phyloP scores from a whole-genome alignment of 2,797 vertebrate species.

The Nyctalus aviator region DNA sequence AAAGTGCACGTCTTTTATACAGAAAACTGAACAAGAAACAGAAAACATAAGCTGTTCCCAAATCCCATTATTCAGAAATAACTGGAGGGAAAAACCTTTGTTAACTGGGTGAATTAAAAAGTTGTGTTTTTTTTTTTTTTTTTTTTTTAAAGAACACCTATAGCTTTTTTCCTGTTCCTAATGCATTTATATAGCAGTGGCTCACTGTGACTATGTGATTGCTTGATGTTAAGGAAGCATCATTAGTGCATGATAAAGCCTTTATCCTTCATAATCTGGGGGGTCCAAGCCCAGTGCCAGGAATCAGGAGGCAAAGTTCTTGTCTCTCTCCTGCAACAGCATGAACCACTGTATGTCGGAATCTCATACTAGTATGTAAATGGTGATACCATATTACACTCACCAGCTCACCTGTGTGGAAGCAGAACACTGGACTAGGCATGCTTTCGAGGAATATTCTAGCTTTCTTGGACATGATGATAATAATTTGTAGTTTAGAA shows the following conservation, averaged over 20 bases:
- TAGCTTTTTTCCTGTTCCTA: background rate
- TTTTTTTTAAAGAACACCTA: background rate
- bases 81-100: background rate
- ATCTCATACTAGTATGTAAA: background rate
- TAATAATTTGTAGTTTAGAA: background rate
- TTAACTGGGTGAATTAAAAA: background rate
- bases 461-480: background rate
- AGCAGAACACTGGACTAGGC: background rate
- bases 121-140: too few relatives aligned
- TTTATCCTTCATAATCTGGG: background rate
- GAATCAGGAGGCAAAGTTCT: background rate
- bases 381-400: background rate
- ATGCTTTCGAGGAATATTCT: background rate
- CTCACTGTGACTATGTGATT: background rate
- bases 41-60: background rate
- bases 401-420: background rate
- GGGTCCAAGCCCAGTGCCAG: background rate
- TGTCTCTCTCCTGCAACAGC: background rate
- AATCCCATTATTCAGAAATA: slow-evolving; percentile 25
- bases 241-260: background rate
- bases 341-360: background rate
- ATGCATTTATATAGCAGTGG: background rate
- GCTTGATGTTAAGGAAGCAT: background rate
- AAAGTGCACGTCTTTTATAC: background rate
- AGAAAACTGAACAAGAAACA: background rate